Evolutionary conservation across 2,113 vertebrate genomes (phyloP).

Genomic region (Microcebus jonahi): DNA sequence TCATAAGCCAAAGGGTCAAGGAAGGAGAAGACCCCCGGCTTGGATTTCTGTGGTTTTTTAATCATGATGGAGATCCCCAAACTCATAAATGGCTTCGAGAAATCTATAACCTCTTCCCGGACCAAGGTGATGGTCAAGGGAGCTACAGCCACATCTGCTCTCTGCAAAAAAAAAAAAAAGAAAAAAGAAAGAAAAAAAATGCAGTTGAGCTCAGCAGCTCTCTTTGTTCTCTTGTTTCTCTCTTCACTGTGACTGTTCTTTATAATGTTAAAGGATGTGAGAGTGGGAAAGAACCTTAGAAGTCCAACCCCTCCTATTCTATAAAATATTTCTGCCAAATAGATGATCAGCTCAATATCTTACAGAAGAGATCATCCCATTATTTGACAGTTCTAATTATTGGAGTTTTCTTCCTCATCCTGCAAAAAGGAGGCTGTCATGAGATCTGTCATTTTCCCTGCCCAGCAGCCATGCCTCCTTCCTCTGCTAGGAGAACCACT

Average conservation of each 20-base stretch:
- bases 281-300: not conserved
- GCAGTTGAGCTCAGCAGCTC: not conserved
- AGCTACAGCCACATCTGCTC: slow-evolving; percentile 97
- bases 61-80: slow-evolving; percentile 99
- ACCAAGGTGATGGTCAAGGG: slow-evolving; percentile 98
- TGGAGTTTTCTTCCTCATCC: not conserved
- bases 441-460: not conserved
- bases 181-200: slow-evolving; percentile 19
- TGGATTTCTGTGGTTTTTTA: slow-evolving; percentile 99
- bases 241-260: not conserved
- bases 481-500: not conserved
- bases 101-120: slow-evolving; percentile 98
- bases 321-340: not conserved
- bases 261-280: not conserved
- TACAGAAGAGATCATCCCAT: not conserved
- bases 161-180: slow-evolving; percentile 84
- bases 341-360: not conserved
- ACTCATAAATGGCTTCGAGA: slow-evolving; percentile 99
- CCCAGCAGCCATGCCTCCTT: not conserved
- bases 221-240: not conserved
- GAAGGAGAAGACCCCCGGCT: slow-evolving; percentile 98
- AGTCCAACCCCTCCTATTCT: not conserved
- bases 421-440: not conserved
- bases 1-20: slow-evolving; percentile 98
- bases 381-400: not conserved